These are phyloP conservation scores for Diaperis boleti DNA, from an alignment of 2,888 invertebrate genomes.

Conservation along the genomic window DNA sequence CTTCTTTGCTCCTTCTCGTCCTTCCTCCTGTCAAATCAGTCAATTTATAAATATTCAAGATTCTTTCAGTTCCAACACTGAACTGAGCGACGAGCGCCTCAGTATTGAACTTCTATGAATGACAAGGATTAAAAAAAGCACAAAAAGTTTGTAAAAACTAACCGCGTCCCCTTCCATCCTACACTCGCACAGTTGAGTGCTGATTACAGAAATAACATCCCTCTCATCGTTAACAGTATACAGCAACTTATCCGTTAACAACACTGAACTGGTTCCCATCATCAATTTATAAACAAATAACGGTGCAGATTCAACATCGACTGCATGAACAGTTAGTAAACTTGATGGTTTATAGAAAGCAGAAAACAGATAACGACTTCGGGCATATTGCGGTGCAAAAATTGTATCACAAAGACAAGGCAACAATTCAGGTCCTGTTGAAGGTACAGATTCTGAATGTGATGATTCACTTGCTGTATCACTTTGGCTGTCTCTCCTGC, in stretches of 20 bases:
- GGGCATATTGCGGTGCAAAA: conserved; percentile 71
- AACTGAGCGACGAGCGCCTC: conserved; percentile 72
- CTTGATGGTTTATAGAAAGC: conserved; percentile 71
- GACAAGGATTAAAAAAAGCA: conserved; percentile 16
- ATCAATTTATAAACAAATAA: conserved; percentile 79
- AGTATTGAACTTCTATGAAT: conserved; percentile 69
- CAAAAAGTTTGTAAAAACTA: conserved; percentile 56
- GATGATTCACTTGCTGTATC: conserved; percentile 62
- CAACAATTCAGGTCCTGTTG: conserved; percentile 63
- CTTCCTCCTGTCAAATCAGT: conserved; percentile 64
- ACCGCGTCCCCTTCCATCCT: conserved; percentile 68
- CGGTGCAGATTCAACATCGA: conserved; percentile 75
- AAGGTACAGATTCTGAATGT: conserved; percentile 53
- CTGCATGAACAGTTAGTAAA: conserved; percentile 74
- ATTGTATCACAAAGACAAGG: conserved; percentile 68
- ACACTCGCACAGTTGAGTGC: conserved; percentile 71
- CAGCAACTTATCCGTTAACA: conserved; percentile 77
- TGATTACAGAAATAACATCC: conserved; percentile 68
- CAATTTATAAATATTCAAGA: conserved; percentile 68
- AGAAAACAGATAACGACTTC: conserved; percentile 71
- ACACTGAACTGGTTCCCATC: conserved; percentile 71
- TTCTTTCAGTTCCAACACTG: conserved; percentile 67
- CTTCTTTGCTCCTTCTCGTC: conserved; percentile 57
- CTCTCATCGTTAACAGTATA: conserved; percentile 71
- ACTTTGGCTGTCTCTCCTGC: conserved; percentile 61